Base-by-base conservation (phyloP, 2,888 invertebrate genomes). In the Ectobius pallidus region DNA sequence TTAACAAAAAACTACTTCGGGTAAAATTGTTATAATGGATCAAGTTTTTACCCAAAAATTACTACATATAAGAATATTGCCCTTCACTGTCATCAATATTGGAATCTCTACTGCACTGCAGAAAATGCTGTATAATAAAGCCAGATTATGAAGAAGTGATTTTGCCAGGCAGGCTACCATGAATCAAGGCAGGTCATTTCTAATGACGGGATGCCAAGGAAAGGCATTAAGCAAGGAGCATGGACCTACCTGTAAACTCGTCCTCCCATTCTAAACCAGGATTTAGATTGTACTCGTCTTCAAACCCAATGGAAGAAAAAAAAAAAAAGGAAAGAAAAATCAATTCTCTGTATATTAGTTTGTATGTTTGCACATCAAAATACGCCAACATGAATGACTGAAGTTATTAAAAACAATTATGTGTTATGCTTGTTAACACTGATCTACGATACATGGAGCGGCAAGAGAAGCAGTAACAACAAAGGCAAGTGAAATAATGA, bases 211-310 rank as follows among this genome's bases (percentile, higher is more conserved):
- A 3, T 14, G 7, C 32, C 16, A 30, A 25, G 58, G 58, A 58
- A 14, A 25, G 65, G 65, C 16, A 46, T 18, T 34, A 63, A 49
- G 71, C 52, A 46, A n/a, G 65, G 71, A 72, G 46, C 61, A 55
- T 69, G 67, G 88, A 93, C 96, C 95, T 96, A 96, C 96, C 96
- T 96, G 96, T 95, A 89, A 96, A 96, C 90, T 96, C 96, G 94
- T 96, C 96, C 92, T 96, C 96, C 96, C 96, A 96, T 90, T 96
- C 96, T 95, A 96, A 95, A 94, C 95, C 95, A 91, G 95, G 95
- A 92, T 95, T 95, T 92, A 96, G 95, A 95, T 96, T 95, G 95
- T 96, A 96, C 91, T 96, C 96, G 91, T 96, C 96, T 96, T 94
- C 92, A 93, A 92, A 91, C 65, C 44, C 65, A 65, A 65, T 65